A percentile compares a stretch with the other conserved stretches of the same genome.
Evolutionary conservation across 1,140 invertebrate species (phyloP).

Genomic region (Nylanderia fulva): DNA sequence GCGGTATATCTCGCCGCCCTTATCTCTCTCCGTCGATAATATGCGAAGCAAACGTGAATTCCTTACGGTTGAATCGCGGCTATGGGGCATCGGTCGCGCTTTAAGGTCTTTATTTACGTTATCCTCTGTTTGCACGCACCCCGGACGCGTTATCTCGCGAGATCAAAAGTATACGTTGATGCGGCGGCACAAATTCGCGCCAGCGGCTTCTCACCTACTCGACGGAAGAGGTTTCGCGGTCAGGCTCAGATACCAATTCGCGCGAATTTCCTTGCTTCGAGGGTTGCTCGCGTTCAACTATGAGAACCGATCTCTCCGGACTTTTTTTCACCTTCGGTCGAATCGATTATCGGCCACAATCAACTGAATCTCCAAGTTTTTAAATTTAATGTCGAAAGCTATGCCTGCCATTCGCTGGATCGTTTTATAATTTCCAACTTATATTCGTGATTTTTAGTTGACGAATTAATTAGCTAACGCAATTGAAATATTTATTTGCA

Average conservation of each 20-base stretch:
- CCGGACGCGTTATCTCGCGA: constrained; percentile 28
- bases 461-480: background rate
- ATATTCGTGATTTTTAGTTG: background rate
- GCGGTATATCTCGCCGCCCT: constrained; percentile 18
- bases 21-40: constrained; percentile 42
- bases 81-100: background rate
- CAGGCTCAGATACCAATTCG: constrained; percentile 55
- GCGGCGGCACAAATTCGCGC: constrained; percentile 10
- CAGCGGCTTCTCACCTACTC: constrained; percentile 53
- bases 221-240: constrained; percentile 35
- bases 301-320: background rate
- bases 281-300: background rate
- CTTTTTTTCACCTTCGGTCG: constrained; percentile 3
- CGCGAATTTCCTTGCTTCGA: constrained; percentile 34
- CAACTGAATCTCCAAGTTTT: background rate
- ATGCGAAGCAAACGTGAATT: constrained; percentile 1
- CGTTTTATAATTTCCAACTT: background rate
- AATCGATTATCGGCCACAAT: constrained; percentile 32
- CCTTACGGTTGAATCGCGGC: constrained; percentile 28
- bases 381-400: too few species aligned
- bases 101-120: constrained; percentile 62
- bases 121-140: constrained; percentile 35
- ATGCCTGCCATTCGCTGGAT: background rate
- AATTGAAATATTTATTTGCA: constrained; percentile 5
- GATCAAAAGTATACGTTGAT: constrained; percentile 61